Evolutionary conservation across 2,797 vertebrate genomes (phyloP).

Genomic region (Cirrhinus molitorella): DNA sequence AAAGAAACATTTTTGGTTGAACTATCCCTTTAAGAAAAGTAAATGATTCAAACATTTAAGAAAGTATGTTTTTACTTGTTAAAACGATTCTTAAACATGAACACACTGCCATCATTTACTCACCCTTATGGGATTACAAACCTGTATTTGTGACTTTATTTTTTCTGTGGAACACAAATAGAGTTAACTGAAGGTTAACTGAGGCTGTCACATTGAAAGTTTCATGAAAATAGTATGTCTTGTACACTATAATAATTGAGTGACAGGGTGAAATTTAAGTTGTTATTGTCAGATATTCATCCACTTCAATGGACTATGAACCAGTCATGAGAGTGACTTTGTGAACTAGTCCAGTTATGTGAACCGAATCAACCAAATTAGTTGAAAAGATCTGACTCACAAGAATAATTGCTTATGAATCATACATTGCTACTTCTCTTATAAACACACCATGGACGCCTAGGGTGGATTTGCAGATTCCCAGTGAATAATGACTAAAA

Average conservation of each 20-base stretch:
- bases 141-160: not conserved
- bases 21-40: not conserved
- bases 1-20: not conserved
- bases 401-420: not conserved
- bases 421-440: not conserved
- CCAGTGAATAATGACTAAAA: not conserved
- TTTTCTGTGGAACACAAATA: not conserved
- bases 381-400: not conserved
- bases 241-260: not conserved
- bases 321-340: not conserved
- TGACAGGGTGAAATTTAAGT: slow-evolving; percentile 2
- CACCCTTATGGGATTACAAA: not conserved
- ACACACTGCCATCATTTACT: not conserved
- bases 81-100: not conserved
- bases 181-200: not conserved
- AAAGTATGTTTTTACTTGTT: not conserved
- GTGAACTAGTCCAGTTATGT: not conserved
- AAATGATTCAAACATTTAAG: not conserved
- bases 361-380: not conserved
- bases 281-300: not conserved
- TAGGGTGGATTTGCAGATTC: no score
- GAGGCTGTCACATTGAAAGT: not conserved
- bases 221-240: not conserved
- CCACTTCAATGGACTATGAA: not conserved
- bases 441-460: not conserved